Percentiles rank a stretch among this genome's conserved stretches.
Conservation (phyloP, 2,888 invertebrate genomes). For the Tipula confusa region DNA sequence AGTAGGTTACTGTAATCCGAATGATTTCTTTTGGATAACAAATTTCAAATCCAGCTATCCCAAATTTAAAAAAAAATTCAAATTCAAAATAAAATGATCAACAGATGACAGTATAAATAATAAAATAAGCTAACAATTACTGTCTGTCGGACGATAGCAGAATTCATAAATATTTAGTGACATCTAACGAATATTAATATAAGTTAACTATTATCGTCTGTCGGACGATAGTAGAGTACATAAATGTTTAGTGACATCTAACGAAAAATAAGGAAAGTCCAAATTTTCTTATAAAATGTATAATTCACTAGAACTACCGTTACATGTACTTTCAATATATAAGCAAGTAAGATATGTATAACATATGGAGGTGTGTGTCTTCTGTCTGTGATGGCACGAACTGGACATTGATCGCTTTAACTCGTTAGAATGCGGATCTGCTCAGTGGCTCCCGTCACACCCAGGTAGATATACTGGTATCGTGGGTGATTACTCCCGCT, state of each 20-base stretch:
- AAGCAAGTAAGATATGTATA: neutral
- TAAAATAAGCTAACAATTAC: too few species aligned
- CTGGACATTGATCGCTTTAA: conserved; percentile 60
- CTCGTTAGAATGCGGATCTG: conserved; percentile 57
- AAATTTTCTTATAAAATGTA: neutral
- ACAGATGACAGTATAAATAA: too few species aligned
- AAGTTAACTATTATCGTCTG: too few species aligned
- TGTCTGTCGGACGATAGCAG: too few species aligned
- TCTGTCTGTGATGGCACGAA: conserved; percentile 63
- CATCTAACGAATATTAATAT: too few species aligned
- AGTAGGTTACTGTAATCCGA: neutral
- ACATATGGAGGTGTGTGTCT: conserved; percentile 56
- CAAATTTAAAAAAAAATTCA: too few species aligned
- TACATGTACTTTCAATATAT: neutral
- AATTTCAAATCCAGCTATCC: too few species aligned
- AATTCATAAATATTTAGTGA: neutral
- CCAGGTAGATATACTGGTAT: conserved; percentile 54
- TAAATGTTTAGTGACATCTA: neutral
- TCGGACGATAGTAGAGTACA: too few species aligned
- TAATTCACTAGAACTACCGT: neutral
- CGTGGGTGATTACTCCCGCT: conserved; percentile 55
- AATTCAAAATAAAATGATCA: too few species aligned
- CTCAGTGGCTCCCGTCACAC: conserved; percentile 63
- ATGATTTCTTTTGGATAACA: neutral
- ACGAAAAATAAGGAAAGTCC: too few species aligned